A percentile compares a stretch with the other conserved stretches of the same genome.
Conservation (phyloP, 1,140 invertebrate genomes). For the Diabrotica virgifera region DNA sequence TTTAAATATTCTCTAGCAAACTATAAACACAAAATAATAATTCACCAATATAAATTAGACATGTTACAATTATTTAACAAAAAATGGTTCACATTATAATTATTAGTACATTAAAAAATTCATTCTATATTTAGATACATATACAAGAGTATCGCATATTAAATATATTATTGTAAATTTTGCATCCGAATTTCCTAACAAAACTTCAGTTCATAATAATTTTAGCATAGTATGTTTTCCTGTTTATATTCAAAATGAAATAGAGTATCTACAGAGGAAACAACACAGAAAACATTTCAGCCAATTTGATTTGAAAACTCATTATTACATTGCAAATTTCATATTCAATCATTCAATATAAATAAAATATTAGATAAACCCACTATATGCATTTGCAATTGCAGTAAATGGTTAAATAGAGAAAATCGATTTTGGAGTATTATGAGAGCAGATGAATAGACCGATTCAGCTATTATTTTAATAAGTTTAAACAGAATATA, state of each 20-base stretch:
- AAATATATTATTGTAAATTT: too few species aligned
- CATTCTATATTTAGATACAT: too few species aligned
- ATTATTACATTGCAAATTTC: neutral
- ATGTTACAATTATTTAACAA: too few species aligned
- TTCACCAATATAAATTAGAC: too few species aligned
- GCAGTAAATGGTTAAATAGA: neutral
- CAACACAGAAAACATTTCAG: neutral
- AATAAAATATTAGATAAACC: constrained; percentile 1
- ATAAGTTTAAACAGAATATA: constrained; percentile 1
- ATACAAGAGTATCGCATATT: too few species aligned
- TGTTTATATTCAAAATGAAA: neutral
- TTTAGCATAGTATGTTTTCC: neutral
- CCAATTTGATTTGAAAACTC: neutral
- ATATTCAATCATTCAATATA: constrained; percentile 1
- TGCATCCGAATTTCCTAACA: too few species aligned
- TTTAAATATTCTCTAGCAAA: too few species aligned
- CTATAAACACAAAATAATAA: too few species aligned
- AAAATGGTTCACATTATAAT: too few species aligned
- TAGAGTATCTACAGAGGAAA: neutral
- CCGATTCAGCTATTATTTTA: neutral
- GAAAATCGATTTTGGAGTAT: neutral
- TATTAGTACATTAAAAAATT: too few species aligned
- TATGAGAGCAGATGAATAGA: neutral
- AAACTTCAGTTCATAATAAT: neutral
- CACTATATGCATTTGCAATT: neutral